Evolutionary conservation across 2,113 vertebrate genomes (phyloP), one percentile per base, ranked within the genome.

Genomic region (Hippocampus mohnikei): DNA sequence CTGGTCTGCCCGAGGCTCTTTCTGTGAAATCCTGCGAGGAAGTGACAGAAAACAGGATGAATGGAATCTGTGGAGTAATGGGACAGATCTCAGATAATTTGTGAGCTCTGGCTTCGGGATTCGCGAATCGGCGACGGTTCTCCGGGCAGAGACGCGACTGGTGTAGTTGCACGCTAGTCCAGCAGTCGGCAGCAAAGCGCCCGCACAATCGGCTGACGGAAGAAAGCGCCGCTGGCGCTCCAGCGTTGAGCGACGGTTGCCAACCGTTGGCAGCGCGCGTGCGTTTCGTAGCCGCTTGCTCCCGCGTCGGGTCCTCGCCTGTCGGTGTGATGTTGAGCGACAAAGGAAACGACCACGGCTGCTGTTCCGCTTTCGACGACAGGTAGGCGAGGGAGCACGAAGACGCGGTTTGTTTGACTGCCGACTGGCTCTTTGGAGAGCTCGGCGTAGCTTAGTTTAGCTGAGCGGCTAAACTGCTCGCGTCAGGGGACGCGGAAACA

Each of bases 251-350:
- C 88, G 72, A 81, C 33, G 33, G 33, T 37, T 6, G 33, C 33
- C 33, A 6, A 6, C 33, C 33, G 86, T 76, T 68, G 21, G 2
- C 10, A 66, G 63, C 65, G 78, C 77, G 87, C 68, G 41, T 52
- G 27, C 61, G 6, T 10, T 10, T 66, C 37, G 58, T 61, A n/a
- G 64, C 64, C 27, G 66, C 23, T 10, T 15, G 58, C 62, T 73
- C 41, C 66, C 53, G 29, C 20, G 56, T 66, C 52, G 61, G 76
- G 68, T 72, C 60, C 37, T 55, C 42, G 63, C n/a, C 27, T 64
- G 69, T 23, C 59, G 21, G 65, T 79, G 88, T 82, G 72, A 91
- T 88, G 90, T 80, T 86, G 78, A 79, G 78, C 68, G 76, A 64
- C 72, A 74, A 27, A 73, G 13, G 27, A 20, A 60, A 60, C 15